A percentile compares a stretch with the other conserved stretches of the same genome.
These are phyloP conservation scores for Knipowitschia caucasica DNA, from an alignment of 2,797 vertebrate genomes.

Conservation along the genomic window DNA sequence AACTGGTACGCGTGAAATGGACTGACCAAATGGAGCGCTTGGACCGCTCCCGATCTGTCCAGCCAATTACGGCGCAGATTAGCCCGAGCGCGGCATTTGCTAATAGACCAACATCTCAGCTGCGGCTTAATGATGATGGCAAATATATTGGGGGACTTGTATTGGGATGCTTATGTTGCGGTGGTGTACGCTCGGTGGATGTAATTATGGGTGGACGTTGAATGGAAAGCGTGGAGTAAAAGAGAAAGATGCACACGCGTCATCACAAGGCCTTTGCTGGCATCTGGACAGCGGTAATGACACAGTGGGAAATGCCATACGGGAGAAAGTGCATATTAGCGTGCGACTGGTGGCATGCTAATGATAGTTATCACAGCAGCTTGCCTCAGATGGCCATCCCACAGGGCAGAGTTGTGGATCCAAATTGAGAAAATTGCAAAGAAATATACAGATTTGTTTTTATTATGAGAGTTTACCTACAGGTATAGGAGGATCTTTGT, in stretches of 20 bases:
- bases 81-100: conserved; percentile 30
- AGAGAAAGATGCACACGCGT: conserved; percentile 9
- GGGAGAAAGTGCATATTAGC: conserved; percentile 76
- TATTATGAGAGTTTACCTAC: background rate
- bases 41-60: conserved; percentile 60
- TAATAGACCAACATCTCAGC: conserved; percentile 39
- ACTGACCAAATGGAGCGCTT: conserved; percentile 61
- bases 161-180: conserved; percentile 6
- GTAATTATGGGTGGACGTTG: background rate
- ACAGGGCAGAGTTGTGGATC: conserved; percentile 29
- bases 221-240: conserved; percentile 10
- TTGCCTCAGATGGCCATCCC: conserved; percentile 56
- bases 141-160: conserved; percentile 8
- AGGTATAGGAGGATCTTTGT: too few relatives aligned
- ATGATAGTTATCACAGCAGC: conserved; percentile 71
- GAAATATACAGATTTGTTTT: background rate
- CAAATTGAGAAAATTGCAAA: conserved; percentile 25
- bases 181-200: background rate
- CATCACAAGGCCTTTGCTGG: conserved; percentile 56
- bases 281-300: conserved; percentile 80
- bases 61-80: conserved; percentile 57
- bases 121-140: conserved; percentile 25
- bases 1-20: conserved; percentile 63
- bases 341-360: conserved; percentile 72
- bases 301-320: conserved; percentile 73